phyloP scores from a whole-genome alignment of 2,113 vertebrate species.

The Tachysurus fulvidraco region DNA sequence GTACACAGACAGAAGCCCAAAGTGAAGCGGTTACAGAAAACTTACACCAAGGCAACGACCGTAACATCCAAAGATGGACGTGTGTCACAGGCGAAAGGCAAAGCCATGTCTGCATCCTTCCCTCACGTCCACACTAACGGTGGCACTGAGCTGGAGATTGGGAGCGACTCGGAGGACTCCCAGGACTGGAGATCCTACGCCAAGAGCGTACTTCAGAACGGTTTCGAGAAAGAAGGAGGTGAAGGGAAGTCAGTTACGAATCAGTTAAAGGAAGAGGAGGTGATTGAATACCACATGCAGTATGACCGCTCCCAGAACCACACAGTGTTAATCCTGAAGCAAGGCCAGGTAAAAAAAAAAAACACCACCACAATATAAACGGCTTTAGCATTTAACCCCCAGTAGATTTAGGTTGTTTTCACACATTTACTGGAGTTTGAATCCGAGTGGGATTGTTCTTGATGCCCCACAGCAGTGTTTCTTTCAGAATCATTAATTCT shows the following conservation, averaged over 20 bases:
- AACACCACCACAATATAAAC: neutral
- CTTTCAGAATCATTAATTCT: too few relatives aligned
- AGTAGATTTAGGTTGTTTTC: neutral
- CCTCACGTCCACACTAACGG: constrained; percentile 64
- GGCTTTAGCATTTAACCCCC: neutral
- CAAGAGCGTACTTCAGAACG: constrained; percentile 59
- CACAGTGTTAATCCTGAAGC: constrained; percentile 72
- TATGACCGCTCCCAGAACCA: constrained; percentile 63
- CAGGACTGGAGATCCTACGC: constrained; percentile 67
- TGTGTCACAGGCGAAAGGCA: constrained; percentile 14
- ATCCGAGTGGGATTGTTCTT: too few relatives aligned
- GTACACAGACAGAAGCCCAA: constrained; percentile 61
- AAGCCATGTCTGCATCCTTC: constrained; percentile 35
- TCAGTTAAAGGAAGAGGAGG: constrained; percentile 57
- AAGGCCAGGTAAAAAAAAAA: constrained; percentile 66
- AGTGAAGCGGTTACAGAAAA: constrained; percentile 70
- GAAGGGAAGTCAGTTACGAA: constrained; percentile 11
- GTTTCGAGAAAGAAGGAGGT: constrained; percentile 26
- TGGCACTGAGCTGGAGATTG: constrained; percentile 41
- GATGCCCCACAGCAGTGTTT: too few relatives aligned
- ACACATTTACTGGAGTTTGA: too few relatives aligned
- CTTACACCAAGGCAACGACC: constrained; percentile 55
- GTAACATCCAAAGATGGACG: constrained; percentile 1
- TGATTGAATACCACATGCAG: constrained; percentile 64
- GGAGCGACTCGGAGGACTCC: constrained; percentile 59